Base-by-base conservation (phyloP, 2,888 invertebrate genomes). In the Napeogenes inachia region DNA sequence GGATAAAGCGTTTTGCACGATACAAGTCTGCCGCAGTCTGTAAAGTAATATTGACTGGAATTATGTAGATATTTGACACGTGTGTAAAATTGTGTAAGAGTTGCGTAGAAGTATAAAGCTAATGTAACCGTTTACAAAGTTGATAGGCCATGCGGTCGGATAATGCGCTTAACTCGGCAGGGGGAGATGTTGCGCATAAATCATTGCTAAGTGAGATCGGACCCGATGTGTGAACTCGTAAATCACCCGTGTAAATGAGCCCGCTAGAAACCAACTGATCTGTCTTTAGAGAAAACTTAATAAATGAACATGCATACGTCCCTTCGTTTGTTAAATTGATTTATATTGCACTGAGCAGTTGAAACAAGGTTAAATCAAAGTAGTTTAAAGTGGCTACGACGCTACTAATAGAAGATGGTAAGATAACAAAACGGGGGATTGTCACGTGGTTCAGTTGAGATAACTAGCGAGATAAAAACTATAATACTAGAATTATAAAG, bases 171-270 rank as follows among this genome's bases (percentile, higher is more conserved):
- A 86, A 82, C 87, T 84, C 84, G 78, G 82, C 81, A 77, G 81
- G 82, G 81, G 78, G 83, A 82, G 86, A 84, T 86, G 88, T 83
- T 81, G 80, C 74, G 80, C 80, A 88, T 89, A 89, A 89, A 89
- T 89, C 89, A 89, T 89, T 84, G 83, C 84, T 85, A 85, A 87
- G 87, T 84, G 86, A 87, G 89, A 88, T 87, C 85, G 85, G 83
- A 73, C 79, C 80, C 83, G 82, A 87, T 87, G 89, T 89, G 87
- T 86, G 89, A 87, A 85, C 87, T 81, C 84, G 87, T 89, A 89
- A 87, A 89, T 89, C 89, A 88, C 80, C 79, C 82, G 80, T 81
- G 82, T 85, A 87, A 89, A 87, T 85, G 87, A 88, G 84, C 76
- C 79, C 72, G 71, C 75, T 75, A 74, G 73, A 75, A 75, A 73